phyloP scores from a whole-genome alignment of 2,113 vertebrate species.

The Coturnix japonica region DNA sequence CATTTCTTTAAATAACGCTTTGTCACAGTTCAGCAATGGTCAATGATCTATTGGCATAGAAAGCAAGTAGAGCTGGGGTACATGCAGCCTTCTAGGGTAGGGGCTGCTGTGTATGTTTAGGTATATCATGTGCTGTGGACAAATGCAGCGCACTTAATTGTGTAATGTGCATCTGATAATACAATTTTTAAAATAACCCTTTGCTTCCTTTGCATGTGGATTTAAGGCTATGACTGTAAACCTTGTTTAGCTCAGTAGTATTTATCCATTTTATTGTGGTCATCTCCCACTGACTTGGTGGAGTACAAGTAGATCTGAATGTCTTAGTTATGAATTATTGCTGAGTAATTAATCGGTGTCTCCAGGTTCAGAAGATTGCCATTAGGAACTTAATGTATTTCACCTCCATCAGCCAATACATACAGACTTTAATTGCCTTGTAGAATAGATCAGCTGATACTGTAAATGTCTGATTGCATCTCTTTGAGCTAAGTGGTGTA shows the following conservation, averaged over 20 bases:
- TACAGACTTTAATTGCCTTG: conserved; percentile 36
- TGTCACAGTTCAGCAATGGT: neutral
- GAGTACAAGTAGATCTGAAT: neutral
- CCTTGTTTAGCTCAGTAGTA: neutral
- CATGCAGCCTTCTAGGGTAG: neutral
- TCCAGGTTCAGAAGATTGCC: neutral
- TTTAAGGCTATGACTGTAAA: neutral
- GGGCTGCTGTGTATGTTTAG: neutral
- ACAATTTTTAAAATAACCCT: neutral
- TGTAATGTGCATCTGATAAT: neutral
- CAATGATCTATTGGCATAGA: rapidly evolving
- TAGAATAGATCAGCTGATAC: neutral
- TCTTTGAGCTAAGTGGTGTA: conserved; percentile 19
- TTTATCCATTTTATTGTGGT: neutral
- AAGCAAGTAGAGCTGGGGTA: neutral
- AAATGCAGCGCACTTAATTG: neutral
- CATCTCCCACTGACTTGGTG: neutral
- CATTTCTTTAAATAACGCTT: neutral
- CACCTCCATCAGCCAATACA: conserved; percentile 1
- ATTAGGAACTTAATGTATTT: conserved; percentile 5
- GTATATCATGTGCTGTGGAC: neutral
- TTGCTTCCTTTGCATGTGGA: neutral
- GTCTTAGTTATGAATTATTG: conserved; percentile 9
- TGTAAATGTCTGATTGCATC: neutral
- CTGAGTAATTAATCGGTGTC: conserved; percentile 51